Evolutionary conservation across 2,113 vertebrate species (phyloP).

Genomic region (Leucopsar rothschildi): DNA sequence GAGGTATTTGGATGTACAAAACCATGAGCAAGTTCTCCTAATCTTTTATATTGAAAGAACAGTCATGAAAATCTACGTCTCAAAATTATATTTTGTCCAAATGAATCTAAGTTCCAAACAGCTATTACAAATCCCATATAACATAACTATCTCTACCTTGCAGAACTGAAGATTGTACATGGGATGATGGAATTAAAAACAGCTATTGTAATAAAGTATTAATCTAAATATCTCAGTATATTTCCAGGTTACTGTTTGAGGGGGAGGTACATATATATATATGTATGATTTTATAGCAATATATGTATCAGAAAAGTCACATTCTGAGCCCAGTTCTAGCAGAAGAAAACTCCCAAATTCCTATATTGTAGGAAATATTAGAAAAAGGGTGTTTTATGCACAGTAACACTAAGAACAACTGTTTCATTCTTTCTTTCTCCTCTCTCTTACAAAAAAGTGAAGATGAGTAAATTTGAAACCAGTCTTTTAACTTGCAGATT

Average conservation of each 20-base stretch:
- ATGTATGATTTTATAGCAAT: not conserved
- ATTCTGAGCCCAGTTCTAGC: not conserved
- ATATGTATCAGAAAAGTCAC: not conserved
- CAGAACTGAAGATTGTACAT: not conserved
- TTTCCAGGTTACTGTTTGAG: not conserved
- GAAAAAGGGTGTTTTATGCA: not conserved
- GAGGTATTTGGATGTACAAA: not conserved
- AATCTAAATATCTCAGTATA: not conserved
- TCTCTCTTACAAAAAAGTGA: not conserved
- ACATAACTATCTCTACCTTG: not conserved
- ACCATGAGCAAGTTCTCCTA: not conserved
- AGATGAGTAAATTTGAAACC: not conserved
- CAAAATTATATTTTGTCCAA: not conserved
- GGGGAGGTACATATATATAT: not conserved
- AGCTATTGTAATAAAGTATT: not conserved
- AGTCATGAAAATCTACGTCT: not conserved
- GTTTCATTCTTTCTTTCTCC: not conserved
- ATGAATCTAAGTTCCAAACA: not conserved
- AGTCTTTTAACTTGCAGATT: conserved; percentile 75
- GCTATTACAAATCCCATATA: not conserved
- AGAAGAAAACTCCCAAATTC: not conserved
- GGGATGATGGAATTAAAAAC: not conserved
- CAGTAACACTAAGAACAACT: not conserved
- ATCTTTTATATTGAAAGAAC: not conserved
- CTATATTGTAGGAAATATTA: not conserved